Base-by-base conservation (phyloP, 1,140 invertebrate species). In the Nasonia giraulti region DNA sequence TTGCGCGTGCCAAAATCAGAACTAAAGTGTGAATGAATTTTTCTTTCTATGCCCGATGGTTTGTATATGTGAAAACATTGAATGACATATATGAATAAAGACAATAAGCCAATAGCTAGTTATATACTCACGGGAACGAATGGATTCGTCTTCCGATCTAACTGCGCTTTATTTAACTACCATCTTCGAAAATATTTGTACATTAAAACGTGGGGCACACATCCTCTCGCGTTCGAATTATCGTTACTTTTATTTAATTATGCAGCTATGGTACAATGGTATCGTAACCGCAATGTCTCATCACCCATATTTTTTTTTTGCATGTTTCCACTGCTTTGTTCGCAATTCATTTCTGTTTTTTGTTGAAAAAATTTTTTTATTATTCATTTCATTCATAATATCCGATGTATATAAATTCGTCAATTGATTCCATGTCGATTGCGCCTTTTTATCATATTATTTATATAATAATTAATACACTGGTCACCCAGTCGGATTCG, bases 161-260 rank as follows among this genome's bases (percentile, higher is more conserved):
- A 91, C 91, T 88, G 89, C 88, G 88, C 89, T 91, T 92, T 92
- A 92, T 90, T 91, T 90, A 92, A 91, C 91, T 91, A 92, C 89
- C 89, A 88, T 91, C 89, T 90, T 92, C 89, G 91, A 92, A 92
- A 92, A 92, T 92, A 92, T 92, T 92, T 92, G 92, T 92, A 92
- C 92, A 92, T 92, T 92, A 91, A 92, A 91, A 91, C 90, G 90
- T 92, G 89, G 90, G 91, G 89, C 89, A 91, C 80, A 80, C 81
- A 85, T 90, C 86, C 84, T 91, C 87, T 90, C 90, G 88, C 89
- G 89, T 91, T 91, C 89, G 88, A 91, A 91, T 91, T 91, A 90
- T 91, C 88, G 86, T 92, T 91, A 91, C 84, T 87, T 91, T 91
- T 89, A 88, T 91, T 91, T 89, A 88, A 89, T 89, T 90, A 91